phyloP scores from a whole-genome alignment of 1,140 invertebrate species.

The Samia ricini region DNA sequence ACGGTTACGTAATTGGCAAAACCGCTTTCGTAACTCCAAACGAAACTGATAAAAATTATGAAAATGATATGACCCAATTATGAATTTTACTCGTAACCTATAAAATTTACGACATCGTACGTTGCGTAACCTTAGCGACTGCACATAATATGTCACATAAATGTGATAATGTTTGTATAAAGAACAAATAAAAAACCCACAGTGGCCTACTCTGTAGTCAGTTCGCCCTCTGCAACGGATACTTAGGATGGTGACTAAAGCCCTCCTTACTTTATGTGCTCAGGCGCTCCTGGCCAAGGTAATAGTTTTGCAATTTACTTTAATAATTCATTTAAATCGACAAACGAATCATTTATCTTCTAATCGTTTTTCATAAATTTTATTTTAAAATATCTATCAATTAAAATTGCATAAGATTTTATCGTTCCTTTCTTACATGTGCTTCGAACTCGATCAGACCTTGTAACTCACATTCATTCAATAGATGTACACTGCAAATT shows the following conservation, averaged over 20 bases:
- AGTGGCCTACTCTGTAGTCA: neutral
- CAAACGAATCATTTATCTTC: neutral
- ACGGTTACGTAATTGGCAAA: neutral
- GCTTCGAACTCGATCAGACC: too few species aligned
- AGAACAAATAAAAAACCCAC: neutral
- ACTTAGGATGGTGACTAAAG: constrained; percentile 29
- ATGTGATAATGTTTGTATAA: neutral
- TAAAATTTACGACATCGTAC: neutral
- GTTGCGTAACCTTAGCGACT: neutral
- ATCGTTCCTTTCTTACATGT: too few species aligned
- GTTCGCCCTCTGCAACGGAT: neutral
- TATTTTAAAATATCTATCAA: too few species aligned
- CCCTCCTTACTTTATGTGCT: constrained; percentile 30
- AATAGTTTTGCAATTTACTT: constrained; percentile 2
- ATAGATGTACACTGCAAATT: too few species aligned
- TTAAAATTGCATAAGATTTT: too few species aligned
- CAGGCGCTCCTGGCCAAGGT: constrained; percentile 40
- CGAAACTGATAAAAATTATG: neutral
- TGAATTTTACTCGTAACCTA: neutral
- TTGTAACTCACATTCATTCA: too few species aligned
- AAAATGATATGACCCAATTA: neutral
- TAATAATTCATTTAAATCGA: neutral
- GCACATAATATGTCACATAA: neutral
- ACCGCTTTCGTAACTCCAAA: neutral
- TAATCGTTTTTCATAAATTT: neutral